These are phyloP conservation scores for Corythornis madagascariensis DNA, from an alignment of 2,113 vertebrate species.

Conservation along the genomic window DNA sequence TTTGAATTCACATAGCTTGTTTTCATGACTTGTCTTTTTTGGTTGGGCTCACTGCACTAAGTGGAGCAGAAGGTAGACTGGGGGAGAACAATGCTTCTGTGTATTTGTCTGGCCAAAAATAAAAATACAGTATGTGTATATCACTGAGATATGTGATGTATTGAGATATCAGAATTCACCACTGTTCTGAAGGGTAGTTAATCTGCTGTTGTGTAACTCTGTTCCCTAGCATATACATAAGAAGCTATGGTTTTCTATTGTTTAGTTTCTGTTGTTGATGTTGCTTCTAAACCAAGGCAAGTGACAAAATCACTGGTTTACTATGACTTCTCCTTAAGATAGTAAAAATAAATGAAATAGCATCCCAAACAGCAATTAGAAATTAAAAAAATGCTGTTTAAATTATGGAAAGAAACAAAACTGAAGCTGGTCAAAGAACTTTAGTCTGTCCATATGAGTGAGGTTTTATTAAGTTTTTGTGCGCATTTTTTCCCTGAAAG, in stretches of 20 bases:
- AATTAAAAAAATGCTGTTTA: background rate
- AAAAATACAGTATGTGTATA: background rate
- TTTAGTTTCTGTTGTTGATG: background rate
- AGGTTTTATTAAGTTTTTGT: background rate
- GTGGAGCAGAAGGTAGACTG: slow-evolving; percentile 40
- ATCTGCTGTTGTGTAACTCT: background rate
- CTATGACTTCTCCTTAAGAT: background rate
- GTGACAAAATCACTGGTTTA: background rate
- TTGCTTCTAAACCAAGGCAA: background rate
- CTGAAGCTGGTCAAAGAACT: background rate
- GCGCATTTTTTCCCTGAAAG: background rate
- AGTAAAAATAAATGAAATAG: background rate
- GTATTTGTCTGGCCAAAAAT: background rate
- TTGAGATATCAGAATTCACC: background rate
- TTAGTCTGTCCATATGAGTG: background rate
- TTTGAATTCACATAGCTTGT: background rate
- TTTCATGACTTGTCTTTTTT: slow-evolving; percentile 50
- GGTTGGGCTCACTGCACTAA: slow-evolving; percentile 43
- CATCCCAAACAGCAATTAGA: background rate
- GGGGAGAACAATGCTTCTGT: background rate
- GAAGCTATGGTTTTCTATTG: background rate
- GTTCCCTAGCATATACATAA: background rate
- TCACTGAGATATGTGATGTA: background rate
- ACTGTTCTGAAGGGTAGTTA: background rate
- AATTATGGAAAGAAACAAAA: background rate